Conservation (phyloP, 1,140 invertebrate species). For the Heliconius eleuchia region DNA sequence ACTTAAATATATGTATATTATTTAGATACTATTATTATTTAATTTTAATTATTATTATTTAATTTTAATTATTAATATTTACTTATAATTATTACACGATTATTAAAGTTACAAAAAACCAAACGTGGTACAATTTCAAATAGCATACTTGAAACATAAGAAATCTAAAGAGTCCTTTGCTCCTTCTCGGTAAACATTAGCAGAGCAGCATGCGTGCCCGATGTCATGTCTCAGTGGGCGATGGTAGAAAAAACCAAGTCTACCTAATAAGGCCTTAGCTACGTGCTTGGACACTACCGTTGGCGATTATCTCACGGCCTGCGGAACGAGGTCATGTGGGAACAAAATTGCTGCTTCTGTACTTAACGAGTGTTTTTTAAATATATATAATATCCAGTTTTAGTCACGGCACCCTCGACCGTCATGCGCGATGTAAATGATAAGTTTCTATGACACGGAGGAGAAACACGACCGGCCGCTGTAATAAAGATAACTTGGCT, state of each 20-base stretch:
- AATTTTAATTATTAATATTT: neutral
- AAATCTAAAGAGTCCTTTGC: conserved; percentile 16
- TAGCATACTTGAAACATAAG: conserved; percentile 27
- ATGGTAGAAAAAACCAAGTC: conserved; percentile 59
- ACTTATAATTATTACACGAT: neutral
- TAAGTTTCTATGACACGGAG: conserved; percentile 48
- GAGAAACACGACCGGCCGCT: conserved; percentile 22
- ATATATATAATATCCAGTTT: conserved; percentile 35
- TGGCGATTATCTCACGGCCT: conserved; percentile 72
- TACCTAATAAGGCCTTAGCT: conserved; percentile 63
- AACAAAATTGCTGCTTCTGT: conserved; percentile 59
- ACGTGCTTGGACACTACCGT: conserved; percentile 68
- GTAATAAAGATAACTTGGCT: conserved; percentile 25
- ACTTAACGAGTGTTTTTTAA: conserved; percentile 52
- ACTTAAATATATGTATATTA: too few species aligned
- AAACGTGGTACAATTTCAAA: conserved; percentile 29
- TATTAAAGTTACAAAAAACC: conserved; percentile 8
- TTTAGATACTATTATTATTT: neutral
- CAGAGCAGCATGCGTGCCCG: conserved; percentile 45
- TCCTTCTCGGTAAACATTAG: conserved; percentile 41
- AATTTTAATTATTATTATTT: neutral
- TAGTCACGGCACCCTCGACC: conserved; percentile 54
- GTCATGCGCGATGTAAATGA: conserved; percentile 61
- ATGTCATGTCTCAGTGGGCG: conserved; percentile 47
- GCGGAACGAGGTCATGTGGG: conserved; percentile 64